phyloP scores from a whole-genome alignment of 2,113 vertebrate genomes.

The Ceyx cyanopectus region DNA sequence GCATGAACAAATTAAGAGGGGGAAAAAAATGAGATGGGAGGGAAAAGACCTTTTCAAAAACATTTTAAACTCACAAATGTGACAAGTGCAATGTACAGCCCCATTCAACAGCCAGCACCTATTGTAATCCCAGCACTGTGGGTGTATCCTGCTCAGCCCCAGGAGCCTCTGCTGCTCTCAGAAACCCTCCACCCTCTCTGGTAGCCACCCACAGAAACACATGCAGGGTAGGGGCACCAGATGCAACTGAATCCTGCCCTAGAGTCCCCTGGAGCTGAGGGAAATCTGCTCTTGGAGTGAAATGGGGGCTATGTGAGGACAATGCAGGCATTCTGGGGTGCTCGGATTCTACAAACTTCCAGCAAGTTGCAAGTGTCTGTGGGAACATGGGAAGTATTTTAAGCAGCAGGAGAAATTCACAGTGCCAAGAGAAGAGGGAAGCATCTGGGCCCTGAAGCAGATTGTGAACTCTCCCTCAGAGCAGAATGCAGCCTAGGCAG shows the following conservation, averaged over 20 bases:
- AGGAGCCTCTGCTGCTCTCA: conserved; percentile 5
- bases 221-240: neutral
- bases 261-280: neutral
- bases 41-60: neutral
- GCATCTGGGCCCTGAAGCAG: conserved; percentile 17
- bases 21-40: neutral
- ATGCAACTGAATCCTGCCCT: neutral
- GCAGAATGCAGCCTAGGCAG: neutral
- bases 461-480: neutral
- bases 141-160: neutral
- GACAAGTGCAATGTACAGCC: neutral
- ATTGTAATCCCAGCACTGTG: neutral
- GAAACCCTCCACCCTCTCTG: neutral
- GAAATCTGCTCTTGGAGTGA: neutral
- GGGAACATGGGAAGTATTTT: conserved; percentile 25
- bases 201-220: neutral
- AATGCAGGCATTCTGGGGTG: neutral
- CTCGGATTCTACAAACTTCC: neutral
- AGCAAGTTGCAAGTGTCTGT: neutral
- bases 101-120: neutral
- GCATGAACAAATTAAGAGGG: neutral
- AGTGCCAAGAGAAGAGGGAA: conserved; percentile 22
- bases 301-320: neutral
- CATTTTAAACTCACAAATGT: neutral
- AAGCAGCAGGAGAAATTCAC: neutral